Base-by-base conservation (phyloP, 2,113 vertebrate genomes). In the Lasiurus cinereus region DNA sequence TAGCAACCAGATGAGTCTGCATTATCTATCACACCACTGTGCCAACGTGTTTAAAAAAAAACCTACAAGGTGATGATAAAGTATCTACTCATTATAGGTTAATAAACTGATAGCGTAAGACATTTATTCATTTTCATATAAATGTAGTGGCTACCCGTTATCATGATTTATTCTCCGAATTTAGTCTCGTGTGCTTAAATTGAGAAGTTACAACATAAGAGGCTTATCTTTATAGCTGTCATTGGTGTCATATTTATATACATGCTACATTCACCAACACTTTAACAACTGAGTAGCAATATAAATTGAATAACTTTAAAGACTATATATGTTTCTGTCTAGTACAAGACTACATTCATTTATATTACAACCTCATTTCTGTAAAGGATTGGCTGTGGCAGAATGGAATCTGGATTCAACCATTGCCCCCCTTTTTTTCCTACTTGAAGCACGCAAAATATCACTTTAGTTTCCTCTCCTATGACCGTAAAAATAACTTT, bases 261-360 rank as follows among this genome's bases (percentile, higher is more conserved):
- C 95, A 93, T 22, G 59, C 0, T n/a, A 88, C 91, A 31, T 56
- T 67, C 83, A 69, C 73, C 3, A 70, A 21, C 76, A 69, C 72
- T 96, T 96, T 97, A 82, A 93, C 77, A 89, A 96, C 70, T 11
- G 39, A 91, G 50, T 72, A 2, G 27, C 93, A 90, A 93, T 89
- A 96, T 87, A 96, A 97, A 96, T 94, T 78, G 74, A 95, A 86
- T 70, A 56, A 83, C 86, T 95, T 98, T 94, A 36, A 97, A 95
- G 83, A 72, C 88, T 59, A 94, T 83, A 27, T 89, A 80, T 91
- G 77, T 93, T 97, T 96, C 90, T 72, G 91, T 97, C 84, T 96
- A 66, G 69, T n/a, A 1, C 92, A 93, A 95, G 50, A 15, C 5
- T 76, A 86, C 52, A 94, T 80, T 79, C 14, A 93, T 96, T 97